Evolutionary conservation across 1,140 invertebrate genomes (phyloP), one percentile per base, ranked within the genome.

Genomic region (Macrostomum lignano): DNA sequence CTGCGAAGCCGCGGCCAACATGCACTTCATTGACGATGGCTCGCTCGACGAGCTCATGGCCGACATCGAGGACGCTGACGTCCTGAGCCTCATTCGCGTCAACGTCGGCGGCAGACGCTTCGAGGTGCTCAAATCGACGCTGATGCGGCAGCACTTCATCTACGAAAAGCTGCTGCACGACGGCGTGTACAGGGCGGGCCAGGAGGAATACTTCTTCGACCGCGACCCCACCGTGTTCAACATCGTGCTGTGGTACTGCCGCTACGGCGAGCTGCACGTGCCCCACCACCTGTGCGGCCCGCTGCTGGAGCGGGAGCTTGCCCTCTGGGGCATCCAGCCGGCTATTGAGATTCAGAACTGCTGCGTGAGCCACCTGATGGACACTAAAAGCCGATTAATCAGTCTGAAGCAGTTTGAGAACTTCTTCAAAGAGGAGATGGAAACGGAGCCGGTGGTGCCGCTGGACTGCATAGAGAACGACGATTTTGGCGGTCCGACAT

Each of bases 301-400:
- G 9, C 7, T 28, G 3, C 19, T 28, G 7, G 19, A 14, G 4
- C 15, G 19, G 9, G 26, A 28, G 19, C 19, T 28, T 7, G 14
- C 15, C 9, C 14, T 17, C 19, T 28, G 26, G 26, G 26, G 26
- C 15, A 28, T 28, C 3, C 15, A 15, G 26, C 3, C 7, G 19
- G 26, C 19, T 5, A 17, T 15, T 9, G 19, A 28, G 15, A 28
- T 28, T 5, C 14, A 28, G 19, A 15, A 28, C 19, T 28, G 26
- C 19, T 28, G 26, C 19, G 15, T 28, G 9, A 28, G 46, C 14
- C 42, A 49, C 11, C 52, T 49, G 32, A 51, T 28, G 15, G 14
- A 28, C 7, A 15, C 19, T n/a, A n/a, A n/a, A n/a, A n/a, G n/a
- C n/a, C n/a, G n/a, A n/a, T n/a, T n/a, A n/a, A n/a, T n/a, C n/a